Percentiles rank a stretch among this genome's conserved stretches.
Conservation (phyloP, 92 coral and sea anemone genomes). For the Heteractis magnifica region DNA sequence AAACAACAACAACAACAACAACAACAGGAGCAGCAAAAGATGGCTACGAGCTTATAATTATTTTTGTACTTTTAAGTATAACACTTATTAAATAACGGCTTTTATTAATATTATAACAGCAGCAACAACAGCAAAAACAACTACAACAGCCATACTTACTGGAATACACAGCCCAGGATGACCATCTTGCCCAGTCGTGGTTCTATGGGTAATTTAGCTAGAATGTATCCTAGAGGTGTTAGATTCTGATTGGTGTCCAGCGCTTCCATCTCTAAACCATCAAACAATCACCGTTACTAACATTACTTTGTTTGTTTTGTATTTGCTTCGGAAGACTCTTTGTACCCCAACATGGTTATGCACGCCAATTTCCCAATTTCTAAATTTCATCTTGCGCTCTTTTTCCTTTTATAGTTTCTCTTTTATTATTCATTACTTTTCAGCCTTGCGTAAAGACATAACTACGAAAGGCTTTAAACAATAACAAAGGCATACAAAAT, state of each 20-base stretch:
- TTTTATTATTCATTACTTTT: too few relatives aligned
- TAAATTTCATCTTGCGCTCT: too few relatives aligned
- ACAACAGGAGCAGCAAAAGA: too few relatives aligned
- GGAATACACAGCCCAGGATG: constrained; percentile 86
- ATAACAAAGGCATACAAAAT: not conserved
- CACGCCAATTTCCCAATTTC: too few relatives aligned
- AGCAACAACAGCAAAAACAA: not conserved
- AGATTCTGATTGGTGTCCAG: constrained; percentile 76
- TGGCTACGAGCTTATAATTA: too few relatives aligned
- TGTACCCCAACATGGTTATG: too few relatives aligned
- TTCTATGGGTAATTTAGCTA: constrained; percentile 94
- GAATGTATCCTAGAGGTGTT: constrained; percentile 94
- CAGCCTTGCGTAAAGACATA: not conserved
- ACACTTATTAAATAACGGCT: too few relatives aligned
- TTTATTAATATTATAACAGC: not conserved
- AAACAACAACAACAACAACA: not conserved
- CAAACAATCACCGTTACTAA: not conserved
- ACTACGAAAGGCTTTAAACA: not conserved
- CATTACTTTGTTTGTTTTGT: too few relatives aligned
- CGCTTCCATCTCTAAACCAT: constrained; percentile 91
- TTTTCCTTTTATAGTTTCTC: too few relatives aligned
- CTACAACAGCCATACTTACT: constrained; percentile 45
- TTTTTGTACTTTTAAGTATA: too few relatives aligned
- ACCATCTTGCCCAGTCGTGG: constrained; percentile 99
- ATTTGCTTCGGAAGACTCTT: too few relatives aligned